Evolutionary conservation across 2,113 vertebrate species (phyloP).

Genomic region (Suricata suricatta): DNA sequence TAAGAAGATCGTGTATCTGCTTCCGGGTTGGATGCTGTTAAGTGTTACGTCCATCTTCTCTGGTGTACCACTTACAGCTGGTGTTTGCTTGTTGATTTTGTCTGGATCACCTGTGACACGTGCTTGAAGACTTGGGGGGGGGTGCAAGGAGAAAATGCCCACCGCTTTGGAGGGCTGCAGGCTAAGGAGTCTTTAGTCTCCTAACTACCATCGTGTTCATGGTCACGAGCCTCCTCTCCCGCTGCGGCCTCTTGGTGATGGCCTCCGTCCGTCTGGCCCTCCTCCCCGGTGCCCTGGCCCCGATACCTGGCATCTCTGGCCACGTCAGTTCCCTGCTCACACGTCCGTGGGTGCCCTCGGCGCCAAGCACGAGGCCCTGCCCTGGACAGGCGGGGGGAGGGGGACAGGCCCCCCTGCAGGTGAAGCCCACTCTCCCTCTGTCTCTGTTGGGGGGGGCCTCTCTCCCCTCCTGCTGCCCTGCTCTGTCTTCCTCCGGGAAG

Average conservation of each 20-base stretch:
- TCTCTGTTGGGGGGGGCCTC: too few species aligned
- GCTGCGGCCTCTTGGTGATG: too few species aligned
- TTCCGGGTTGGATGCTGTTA: too few species aligned
- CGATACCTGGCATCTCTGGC: background rate
- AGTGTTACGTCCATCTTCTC: background rate
- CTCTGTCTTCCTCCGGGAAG: background rate
- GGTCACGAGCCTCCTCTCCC: background rate
- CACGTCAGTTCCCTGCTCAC: background rate
- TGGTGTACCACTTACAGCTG: background rate
- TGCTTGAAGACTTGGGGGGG: background rate
- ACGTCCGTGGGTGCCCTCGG: background rate
- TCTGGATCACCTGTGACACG: background rate
- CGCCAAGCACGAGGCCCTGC: too few species aligned
- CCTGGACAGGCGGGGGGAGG: background rate
- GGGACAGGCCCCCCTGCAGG: background rate
- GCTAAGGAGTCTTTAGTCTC: background rate
- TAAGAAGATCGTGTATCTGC: background rate
- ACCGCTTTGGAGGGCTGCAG: background rate
- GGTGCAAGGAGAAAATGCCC: background rate
- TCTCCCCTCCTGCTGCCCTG: background rate
- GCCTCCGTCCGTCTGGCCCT: background rate
- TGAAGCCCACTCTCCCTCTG: background rate
- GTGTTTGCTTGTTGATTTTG: background rate
- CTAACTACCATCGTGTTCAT: accelerated
- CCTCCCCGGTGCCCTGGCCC: too few species aligned